Percentiles rank a stretch among this genome's conserved stretches.
These are phyloP conservation scores for Parazoanthus atlanticus DNA, from an alignment of 92 coral and sea anemone species.

Conservation along the genomic window DNA sequence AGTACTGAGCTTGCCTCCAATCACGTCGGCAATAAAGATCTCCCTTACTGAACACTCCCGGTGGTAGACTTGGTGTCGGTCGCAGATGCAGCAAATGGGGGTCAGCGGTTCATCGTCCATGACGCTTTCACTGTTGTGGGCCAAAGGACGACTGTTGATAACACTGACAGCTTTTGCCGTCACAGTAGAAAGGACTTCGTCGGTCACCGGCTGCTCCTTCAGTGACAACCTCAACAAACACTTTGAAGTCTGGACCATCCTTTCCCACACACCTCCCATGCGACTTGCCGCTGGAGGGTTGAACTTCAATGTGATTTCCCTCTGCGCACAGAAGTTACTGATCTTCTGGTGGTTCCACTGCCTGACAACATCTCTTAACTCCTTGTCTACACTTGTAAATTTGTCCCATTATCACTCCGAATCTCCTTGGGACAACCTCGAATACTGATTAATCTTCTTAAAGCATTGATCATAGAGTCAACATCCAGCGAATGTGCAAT, in stretches of 20 bases:
- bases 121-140: constrained; percentile 43
- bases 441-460: constrained; percentile 63
- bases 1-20: constrained; percentile 78
- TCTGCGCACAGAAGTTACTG: constrained; percentile 19
- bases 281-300: not conserved
- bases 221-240: not conserved
- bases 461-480: constrained; percentile 64
- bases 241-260: constrained; percentile 1
- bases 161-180: not conserved
- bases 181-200: constrained; percentile 3
- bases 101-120: constrained; percentile 52
- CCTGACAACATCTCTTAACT: constrained; percentile 49
- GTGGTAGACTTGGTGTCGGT: constrained; percentile 47
- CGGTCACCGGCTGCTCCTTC: not conserved
- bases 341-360: constrained; percentile 58
- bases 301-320: constrained; percentile 28
- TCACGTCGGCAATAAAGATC: constrained; percentile 48
- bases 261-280: not conserved
- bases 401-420: constrained; percentile 64
- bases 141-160: not conserved
- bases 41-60: constrained; percentile 50
- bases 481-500: constrained; percentile 51
- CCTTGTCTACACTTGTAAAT: constrained; percentile 62
- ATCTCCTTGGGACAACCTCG: constrained; percentile 65
- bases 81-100: constrained; percentile 55